Base-by-base conservation (phyloP, 2,113 vertebrate species). In the Sturnus vulgaris region DNA sequence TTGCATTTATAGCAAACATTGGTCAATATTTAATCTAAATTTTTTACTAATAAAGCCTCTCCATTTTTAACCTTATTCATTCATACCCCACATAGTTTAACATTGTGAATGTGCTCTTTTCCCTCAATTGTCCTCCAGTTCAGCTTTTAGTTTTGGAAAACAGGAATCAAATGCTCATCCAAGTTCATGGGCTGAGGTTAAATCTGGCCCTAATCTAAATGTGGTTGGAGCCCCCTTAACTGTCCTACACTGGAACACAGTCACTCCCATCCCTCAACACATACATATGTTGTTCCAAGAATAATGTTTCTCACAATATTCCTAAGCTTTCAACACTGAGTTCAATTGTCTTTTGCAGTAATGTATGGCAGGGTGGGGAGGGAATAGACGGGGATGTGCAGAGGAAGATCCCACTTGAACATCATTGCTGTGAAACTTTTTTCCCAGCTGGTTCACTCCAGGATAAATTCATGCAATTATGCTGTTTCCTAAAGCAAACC, bases 171-270 rank as follows among this genome's bases (percentile, higher is more conserved):
- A 86, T 27, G 33, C 6, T 56, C 28, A 73, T 57, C 46, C 59
- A 73, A 42, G 20, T 86, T 94, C 63, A 19, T 77, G 46, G 46
- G 23, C 23, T 66, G 46, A 95, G 33, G 39, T 70, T 76, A 83
- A 96, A 94, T 93, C n/a, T 96, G 90, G 46, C 71, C 66, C 86
- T 86, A 94, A 88, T 95, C 86, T 73, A 86, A 90, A 66, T 47
- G 80, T 70, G 68, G 35, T 89, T 78, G 81, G 79, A 97, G 49
- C n/a, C 39, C 59, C 60, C 49, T 73, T 64, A 94, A 66, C 72
- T 44, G 78, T 46, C 23, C 63, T 24, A 9, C 49, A 25, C 68
- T 94, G 86, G 68, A 80, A 86, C 68, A 86, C 1, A 10, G 50
- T 57, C 53, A 25, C 46, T 90, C 73, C 88, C 68, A 66, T 63